Conservation (phyloP, 2,113 vertebrate genomes). For the Dromas ardeola region DNA sequence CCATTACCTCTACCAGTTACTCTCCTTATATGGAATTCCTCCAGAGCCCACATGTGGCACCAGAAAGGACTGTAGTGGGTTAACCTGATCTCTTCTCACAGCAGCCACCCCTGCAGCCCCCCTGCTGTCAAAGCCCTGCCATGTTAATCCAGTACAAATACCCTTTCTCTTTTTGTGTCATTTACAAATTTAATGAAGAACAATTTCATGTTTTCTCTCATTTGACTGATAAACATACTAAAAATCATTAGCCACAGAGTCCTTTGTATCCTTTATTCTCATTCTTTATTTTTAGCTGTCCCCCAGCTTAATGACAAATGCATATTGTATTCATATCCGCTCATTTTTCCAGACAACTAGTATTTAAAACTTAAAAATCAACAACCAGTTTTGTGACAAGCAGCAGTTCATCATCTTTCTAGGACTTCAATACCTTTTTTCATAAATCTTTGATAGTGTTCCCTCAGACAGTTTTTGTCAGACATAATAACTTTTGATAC, state of each 20-base stretch:
- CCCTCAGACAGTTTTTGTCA: background rate
- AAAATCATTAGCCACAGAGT: background rate
- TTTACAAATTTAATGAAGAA: background rate
- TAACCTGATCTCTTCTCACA: background rate
- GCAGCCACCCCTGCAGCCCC: background rate
- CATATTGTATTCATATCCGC: background rate
- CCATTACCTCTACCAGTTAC: background rate
- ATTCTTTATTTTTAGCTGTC: background rate
- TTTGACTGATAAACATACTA: background rate
- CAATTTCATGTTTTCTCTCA: background rate
- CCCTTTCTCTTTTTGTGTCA: background rate
- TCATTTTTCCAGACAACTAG: background rate
- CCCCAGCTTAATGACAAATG: background rate
- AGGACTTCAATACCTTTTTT: background rate
- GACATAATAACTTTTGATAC: background rate
- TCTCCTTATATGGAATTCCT: background rate
- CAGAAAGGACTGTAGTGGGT: background rate
- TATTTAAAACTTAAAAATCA: background rate
- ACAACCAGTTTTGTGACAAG: background rate
- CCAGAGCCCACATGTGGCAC: accelerated
- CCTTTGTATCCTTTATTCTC: background rate
- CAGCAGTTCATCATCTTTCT: background rate
- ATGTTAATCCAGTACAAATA: background rate
- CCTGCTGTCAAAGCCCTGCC: background rate
- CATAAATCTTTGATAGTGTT: background rate